Conservation (phyloP, 2,888 invertebrate species). For the Dorcus hopei region DNA sequence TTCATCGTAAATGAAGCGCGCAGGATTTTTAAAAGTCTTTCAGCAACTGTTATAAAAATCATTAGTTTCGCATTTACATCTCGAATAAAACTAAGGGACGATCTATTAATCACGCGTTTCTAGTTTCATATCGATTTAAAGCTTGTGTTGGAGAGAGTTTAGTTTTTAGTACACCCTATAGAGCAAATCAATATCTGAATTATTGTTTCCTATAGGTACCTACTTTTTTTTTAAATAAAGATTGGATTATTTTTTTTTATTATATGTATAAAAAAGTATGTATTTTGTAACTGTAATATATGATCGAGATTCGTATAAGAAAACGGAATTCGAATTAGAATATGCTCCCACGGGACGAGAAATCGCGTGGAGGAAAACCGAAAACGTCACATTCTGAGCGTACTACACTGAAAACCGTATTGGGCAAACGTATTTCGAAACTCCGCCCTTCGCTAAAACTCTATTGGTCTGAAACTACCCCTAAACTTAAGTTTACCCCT, state of each 20-base stretch:
- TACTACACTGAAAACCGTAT: slow-evolving; percentile 51
- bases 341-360: slow-evolving; percentile 26
- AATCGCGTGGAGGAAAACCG: slow-evolving; percentile 12
- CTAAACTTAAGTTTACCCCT: slow-evolving; percentile 49
- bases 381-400: slow-evolving; percentile 34
- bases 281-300: too few species aligned
- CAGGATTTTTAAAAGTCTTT: slow-evolving; percentile 32
- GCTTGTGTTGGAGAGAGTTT: too few species aligned
- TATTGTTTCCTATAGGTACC: too few species aligned
- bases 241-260: too few species aligned
- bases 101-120: too few species aligned
- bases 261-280: too few species aligned
- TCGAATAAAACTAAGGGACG: neutral
- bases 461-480: slow-evolving; percentile 50
- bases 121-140: too few species aligned
- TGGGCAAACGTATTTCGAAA: slow-evolving; percentile 49
- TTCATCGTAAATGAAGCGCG: slow-evolving; percentile 32
- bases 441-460: slow-evolving; percentile 45
- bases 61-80: slow-evolving; percentile 20
- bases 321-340: slow-evolving; percentile 31
- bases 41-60: slow-evolving; percentile 22
- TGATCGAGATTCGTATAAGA: slow-evolving; percentile 14
- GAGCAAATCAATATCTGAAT: too few species aligned
- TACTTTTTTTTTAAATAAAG: too few species aligned
- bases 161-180: too few species aligned